Conservation (phyloP, 2,888 invertebrate genomes). For the Idaea aversata region DNA sequence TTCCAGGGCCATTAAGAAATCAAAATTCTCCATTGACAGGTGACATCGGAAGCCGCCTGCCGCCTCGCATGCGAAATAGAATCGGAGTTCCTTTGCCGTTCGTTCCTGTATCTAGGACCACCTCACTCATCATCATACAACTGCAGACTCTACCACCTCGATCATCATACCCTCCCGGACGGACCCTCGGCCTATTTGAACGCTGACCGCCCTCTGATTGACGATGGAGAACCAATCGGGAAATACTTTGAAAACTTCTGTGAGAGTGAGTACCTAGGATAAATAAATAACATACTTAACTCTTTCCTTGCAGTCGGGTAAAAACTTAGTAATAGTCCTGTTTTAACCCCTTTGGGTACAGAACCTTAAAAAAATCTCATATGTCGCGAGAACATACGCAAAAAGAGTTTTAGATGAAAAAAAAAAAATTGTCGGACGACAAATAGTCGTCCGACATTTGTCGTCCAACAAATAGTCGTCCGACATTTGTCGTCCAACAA, state of each 20-base stretch:
- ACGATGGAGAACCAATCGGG: slow-evolving; percentile 94
- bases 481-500: too few relatives aligned
- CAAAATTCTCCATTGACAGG: slow-evolving; percentile 56
- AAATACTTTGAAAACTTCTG: slow-evolving; percentile 95
- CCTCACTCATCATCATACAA: slow-evolving; percentile 91
- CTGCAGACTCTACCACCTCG: slow-evolving; percentile 94
- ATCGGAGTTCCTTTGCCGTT: slow-evolving; percentile 94
- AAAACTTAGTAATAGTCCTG: neutral
- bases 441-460: too few relatives aligned
- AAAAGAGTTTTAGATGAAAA: too few relatives aligned
- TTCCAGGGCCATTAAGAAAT: too few relatives aligned
- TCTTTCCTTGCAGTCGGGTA: neutral
- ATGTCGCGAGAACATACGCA: too few relatives aligned
- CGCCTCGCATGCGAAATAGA: slow-evolving; percentile 95
- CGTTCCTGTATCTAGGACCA: slow-evolving; percentile 88
- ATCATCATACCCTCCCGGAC: slow-evolving; percentile 94
- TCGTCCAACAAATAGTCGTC: too few relatives aligned
- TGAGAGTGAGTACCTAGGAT: slow-evolving; percentile 84
- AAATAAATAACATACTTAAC: too few relatives aligned
- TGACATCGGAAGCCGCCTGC: slow-evolving; percentile 94
- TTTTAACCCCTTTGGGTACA: neutral
- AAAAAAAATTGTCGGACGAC: too few relatives aligned
- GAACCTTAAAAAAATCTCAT: too few relatives aligned
- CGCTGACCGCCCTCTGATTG: slow-evolving; percentile 93
- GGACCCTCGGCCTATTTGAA: slow-evolving; percentile 95